Conservation (phyloP, 2,888 invertebrate species). For the Anarsia innoxiella region DNA sequence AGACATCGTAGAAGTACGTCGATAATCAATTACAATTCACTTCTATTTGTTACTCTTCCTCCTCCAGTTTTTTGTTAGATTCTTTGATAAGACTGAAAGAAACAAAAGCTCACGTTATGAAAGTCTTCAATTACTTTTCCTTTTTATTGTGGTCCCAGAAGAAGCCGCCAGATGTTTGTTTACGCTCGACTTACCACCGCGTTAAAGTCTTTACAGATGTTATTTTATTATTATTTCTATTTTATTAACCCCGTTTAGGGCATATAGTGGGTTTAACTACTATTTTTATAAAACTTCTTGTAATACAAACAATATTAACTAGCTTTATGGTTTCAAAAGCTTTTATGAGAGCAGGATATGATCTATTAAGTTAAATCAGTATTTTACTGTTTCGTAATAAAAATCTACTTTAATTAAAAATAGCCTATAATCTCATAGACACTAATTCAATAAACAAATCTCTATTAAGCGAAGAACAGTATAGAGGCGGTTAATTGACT, state of each 20-base stretch:
- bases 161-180: slow-evolving; percentile 36
- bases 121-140: slow-evolving; percentile 18
- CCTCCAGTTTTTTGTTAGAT: too few species aligned
- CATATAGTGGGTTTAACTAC: slow-evolving; percentile 5
- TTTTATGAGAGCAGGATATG: slow-evolving; percentile 6
- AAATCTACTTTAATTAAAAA: too few species aligned
- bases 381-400: slow-evolving; percentile 2
- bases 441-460: too few species aligned
- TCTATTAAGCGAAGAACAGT: too few species aligned
- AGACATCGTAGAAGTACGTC: too few species aligned
- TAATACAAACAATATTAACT: slow-evolving; percentile 6
- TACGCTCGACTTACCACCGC: slow-evolving; percentile 24
- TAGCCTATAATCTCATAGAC: too few species aligned
- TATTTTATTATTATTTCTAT: slow-evolving; percentile 23
- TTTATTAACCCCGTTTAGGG: slow-evolving; percentile 16
- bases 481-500: too few species aligned
- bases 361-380: neutral
- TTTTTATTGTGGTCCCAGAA: slow-evolving; percentile 35
- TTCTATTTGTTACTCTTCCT: too few species aligned
- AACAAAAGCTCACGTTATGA: too few species aligned
- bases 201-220: slow-evolving; percentile 19
- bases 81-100: too few species aligned
- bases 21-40: too few species aligned
- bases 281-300: neutral
- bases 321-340: slow-evolving; percentile 4